These are phyloP conservation scores for Dioctria linearis DNA, from an alignment of 2,888 invertebrate species.

Conservation along the genomic window DNA sequence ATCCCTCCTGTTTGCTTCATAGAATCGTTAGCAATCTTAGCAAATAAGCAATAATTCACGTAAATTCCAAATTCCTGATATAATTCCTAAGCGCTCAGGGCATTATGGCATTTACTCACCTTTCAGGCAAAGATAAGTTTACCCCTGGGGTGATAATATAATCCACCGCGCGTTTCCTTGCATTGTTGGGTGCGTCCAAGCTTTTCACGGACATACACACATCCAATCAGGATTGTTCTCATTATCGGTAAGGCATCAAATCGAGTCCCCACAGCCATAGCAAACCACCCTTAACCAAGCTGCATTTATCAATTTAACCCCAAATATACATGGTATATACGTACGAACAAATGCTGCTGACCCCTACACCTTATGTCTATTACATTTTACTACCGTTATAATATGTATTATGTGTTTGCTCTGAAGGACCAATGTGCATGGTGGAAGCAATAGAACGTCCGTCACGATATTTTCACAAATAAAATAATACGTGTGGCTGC, in stretches of 20 bases:
- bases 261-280: constrained; percentile 24
- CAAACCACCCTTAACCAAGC: constrained; percentile 2
- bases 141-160: constrained; percentile 2
- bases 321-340: not conserved
- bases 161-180: constrained; percentile 16
- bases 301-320: constrained; percentile 53
- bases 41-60: constrained; percentile 41
- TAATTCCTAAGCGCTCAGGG: constrained; percentile 22
- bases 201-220: constrained; percentile 5
- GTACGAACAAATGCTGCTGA: not conserved
- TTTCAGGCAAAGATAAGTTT: constrained; percentile 37
- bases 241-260: constrained; percentile 44
- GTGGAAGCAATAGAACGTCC: not conserved
- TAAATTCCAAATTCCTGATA: constrained; percentile 12
- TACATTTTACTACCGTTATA: constrained; percentile 35
- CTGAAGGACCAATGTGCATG: constrained; percentile 1
- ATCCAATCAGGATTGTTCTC: constrained; percentile 43
- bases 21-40: constrained; percentile 14
- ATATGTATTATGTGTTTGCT: constrained; percentile 41
- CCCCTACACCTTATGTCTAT: constrained; percentile 45
- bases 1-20: constrained; percentile 7
- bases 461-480: constrained; percentile 41
- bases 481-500: constrained; percentile 12
- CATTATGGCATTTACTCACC: constrained; percentile 46
- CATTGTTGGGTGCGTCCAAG: not conserved